phyloP scores from a whole-genome alignment of 1,140 invertebrate species.

The Sitophilus oryzae region DNA sequence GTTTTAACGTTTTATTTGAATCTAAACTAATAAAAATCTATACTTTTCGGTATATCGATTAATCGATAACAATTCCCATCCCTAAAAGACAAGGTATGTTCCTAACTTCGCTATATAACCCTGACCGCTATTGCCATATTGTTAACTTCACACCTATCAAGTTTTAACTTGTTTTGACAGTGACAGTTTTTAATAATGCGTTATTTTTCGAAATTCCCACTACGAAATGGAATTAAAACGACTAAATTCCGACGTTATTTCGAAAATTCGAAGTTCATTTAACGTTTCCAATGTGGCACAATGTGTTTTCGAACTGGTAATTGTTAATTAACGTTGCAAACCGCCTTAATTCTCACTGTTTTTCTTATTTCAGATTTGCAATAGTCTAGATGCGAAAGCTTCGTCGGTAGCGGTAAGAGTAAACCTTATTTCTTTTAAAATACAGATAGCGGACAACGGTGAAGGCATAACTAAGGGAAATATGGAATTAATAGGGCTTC shows the following conservation, averaged over 20 bases:
- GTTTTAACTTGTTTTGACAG: no score
- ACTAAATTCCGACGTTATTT: slow-evolving; percentile 24
- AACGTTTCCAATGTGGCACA: slow-evolving; percentile 31
- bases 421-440: slow-evolving; percentile 50
- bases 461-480: slow-evolving; percentile 50
- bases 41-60: no score
- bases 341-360: neutral
- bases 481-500: slow-evolving; percentile 50
- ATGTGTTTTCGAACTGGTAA: slow-evolving; percentile 38
- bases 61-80: no score
- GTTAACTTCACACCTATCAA: no score
- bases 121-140: no score
- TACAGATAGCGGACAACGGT: slow-evolving; percentile 66
- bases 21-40: no score
- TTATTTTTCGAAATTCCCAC: no score
- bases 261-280: slow-evolving; percentile 30
- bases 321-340: neutral
- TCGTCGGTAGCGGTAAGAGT: slow-evolving; percentile 57
- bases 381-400: slow-evolving; percentile 58
- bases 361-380: slow-evolving; percentile 50
- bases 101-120: no score
- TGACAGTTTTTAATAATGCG: no score
- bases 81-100: no score
- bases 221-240: slow-evolving; percentile 27
- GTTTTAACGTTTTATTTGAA: no score